Evolutionary conservation across 2,888 invertebrate species (phyloP).

Genomic region (Spilarctia lutea): DNA sequence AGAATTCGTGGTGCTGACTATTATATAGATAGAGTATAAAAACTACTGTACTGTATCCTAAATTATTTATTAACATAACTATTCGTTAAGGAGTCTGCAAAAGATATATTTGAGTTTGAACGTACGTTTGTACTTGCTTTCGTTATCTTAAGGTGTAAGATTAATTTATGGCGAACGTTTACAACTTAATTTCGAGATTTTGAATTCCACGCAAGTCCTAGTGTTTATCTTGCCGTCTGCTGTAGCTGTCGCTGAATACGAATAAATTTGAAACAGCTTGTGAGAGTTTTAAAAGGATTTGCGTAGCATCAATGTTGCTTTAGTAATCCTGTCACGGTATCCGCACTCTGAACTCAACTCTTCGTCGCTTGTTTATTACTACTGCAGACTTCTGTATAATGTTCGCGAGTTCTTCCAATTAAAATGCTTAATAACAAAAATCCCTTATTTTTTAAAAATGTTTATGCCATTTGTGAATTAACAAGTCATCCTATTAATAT

Average conservation of each 20-base stretch:
- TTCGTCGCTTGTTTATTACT: not conserved
- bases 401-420: not conserved
- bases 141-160: slow-evolving; percentile 32
- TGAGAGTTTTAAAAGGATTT: not conserved
- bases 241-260: slow-evolving; percentile 7
- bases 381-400: not conserved
- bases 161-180: slow-evolving; percentile 54
- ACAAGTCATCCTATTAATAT: too few species aligned
- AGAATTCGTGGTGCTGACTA: not conserved
- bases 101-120: not conserved
- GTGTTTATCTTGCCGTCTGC: slow-evolving; percentile 33
- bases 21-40: not conserved
- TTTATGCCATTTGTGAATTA: too few species aligned
- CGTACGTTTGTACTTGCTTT: not conserved
- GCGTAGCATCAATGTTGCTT: not conserved
- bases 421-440: not conserved
- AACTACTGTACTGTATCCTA: not conserved
- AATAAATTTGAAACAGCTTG: not conserved
- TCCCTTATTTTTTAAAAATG: not conserved
- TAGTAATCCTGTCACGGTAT: not conserved
- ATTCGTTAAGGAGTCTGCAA: not conserved
- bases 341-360: not conserved
- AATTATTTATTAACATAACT: too few species aligned
- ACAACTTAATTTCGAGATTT: slow-evolving; percentile 42
- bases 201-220: slow-evolving; percentile 24